Evolutionary conservation across 2,113 vertebrate species (phyloP).

Genomic region (Peromyscus californicus): DNA sequence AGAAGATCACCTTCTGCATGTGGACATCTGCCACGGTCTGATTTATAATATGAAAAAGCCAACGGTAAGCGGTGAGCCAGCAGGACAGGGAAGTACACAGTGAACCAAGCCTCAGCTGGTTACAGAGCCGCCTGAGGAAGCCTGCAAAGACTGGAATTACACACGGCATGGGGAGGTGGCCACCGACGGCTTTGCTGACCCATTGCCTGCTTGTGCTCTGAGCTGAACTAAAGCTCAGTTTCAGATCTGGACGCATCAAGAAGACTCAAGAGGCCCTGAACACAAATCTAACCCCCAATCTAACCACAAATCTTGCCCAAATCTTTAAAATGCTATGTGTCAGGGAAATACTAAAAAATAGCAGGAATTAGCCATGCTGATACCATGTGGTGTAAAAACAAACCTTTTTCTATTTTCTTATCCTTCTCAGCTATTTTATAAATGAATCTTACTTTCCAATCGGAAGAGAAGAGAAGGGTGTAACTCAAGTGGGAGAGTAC

Average conservation of each 20-base stretch:
- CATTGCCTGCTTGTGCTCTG: not conserved
- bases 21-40: not conserved
- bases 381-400: not conserved
- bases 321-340: not conserved
- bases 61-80: not conserved
- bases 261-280: conserved; percentile 15
- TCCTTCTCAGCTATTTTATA: not conserved
- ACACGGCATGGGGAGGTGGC: not conserved
- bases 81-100: not conserved
- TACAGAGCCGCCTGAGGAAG: not conserved
- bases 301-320: not conserved
- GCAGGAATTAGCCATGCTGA: not conserved
- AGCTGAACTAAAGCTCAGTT: conserved; percentile 36
- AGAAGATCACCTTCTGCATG: not conserved
- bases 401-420: not conserved
- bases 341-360: conserved; percentile 1
- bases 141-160: not conserved
- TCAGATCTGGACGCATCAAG: not conserved
- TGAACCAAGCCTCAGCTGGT: not conserved
- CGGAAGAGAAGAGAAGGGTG: not conserved
- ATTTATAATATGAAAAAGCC: not conserved
- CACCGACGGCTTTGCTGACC: not conserved
- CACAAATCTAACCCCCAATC: not conserved
- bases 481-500: not conserved
- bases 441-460: conserved; percentile 23